Percentiles rank a stretch among this genome's conserved stretches.
Evolutionary conservation across 2,888 invertebrate genomes (phyloP).

Genomic region (Dasysyrphus tricinctus): DNA sequence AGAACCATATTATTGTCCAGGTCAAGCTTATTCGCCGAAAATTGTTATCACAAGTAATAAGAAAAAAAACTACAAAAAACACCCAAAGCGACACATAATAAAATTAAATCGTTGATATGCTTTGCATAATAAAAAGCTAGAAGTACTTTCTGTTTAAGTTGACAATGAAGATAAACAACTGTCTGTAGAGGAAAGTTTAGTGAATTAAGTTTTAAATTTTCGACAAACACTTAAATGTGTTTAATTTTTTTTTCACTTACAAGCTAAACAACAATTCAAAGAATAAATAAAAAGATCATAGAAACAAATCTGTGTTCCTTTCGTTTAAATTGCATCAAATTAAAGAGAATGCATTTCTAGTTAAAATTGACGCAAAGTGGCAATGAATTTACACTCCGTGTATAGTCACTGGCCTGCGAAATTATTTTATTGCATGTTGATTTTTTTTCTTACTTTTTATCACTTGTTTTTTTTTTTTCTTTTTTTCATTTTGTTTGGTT

Average conservation of each 20-base stretch:
- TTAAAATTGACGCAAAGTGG: slow-evolving; percentile 53
- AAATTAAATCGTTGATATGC: slow-evolving; percentile 20
- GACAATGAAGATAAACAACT: not conserved
- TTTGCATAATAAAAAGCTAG: slow-evolving; percentile 11
- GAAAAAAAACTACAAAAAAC: not conserved
- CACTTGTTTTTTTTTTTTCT: slow-evolving; percentile 18
- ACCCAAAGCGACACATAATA: slow-evolving; percentile 15
- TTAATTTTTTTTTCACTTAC: not conserved
- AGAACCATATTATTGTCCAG: slow-evolving; percentile 8
- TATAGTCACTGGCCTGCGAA: slow-evolving; percentile 52
- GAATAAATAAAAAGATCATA: not conserved
- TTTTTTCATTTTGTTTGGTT: slow-evolving; percentile 29
- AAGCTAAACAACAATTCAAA: not conserved
- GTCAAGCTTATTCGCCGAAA: slow-evolving; percentile 6
- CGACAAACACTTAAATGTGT: not conserved
- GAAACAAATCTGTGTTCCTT: slow-evolving; percentile 3
- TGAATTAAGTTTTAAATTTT: not conserved
- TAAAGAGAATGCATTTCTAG: slow-evolving; percentile 40
- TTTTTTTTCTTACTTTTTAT: slow-evolving; percentile 26
- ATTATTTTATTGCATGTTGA: slow-evolving; percentile 59
- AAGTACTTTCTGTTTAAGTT: not conserved
- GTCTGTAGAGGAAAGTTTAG: not conserved
- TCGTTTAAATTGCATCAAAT: slow-evolving; percentile 27
- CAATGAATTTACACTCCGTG: slow-evolving; percentile 57
- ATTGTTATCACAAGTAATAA: not conserved